Percentiles rank a stretch among this genome's conserved stretches.
Conservation (phyloP, 2,888 invertebrate species). For the Sussaba pulchella region DNA sequence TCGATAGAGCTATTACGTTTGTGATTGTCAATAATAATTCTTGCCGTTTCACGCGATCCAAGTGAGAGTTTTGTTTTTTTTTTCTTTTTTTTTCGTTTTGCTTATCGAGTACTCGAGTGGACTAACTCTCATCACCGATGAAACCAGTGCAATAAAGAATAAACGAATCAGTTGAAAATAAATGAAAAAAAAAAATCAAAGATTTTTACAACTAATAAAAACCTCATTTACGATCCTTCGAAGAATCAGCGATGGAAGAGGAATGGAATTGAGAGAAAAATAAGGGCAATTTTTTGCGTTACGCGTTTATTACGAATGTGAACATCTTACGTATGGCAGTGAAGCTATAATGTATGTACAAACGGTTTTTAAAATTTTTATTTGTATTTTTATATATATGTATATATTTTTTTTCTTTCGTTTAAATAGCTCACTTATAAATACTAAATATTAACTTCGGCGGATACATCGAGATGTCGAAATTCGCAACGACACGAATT, state of each 20-base stretch:
- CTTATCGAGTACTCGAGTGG: constrained; percentile 43
- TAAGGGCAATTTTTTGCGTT: constrained; percentile 3
- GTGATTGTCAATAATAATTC: constrained; percentile 72
- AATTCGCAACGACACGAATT: constrained; percentile 39
- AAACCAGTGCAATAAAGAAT: constrained; percentile 60
- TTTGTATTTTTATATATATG: not conserved
- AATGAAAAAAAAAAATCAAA: not conserved
- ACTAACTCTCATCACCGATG: constrained; percentile 27
- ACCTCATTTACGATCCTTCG: not conserved
- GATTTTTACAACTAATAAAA: not conserved
- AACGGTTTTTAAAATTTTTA: not conserved
- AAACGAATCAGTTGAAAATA: constrained; percentile 33
- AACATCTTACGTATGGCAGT: constrained; percentile 68
- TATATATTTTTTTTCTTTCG: not conserved
- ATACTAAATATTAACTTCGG: constrained; percentile 49
- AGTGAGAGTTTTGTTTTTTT: constrained; percentile 52
- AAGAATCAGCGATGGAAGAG: not conserved
- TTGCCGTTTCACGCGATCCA: constrained; percentile 73
- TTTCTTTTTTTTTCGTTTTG: constrained; percentile 49
- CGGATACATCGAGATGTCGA: constrained; percentile 28
- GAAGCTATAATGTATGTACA: constrained; percentile 63
- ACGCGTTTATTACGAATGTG: constrained; percentile 57
- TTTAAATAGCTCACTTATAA: constrained; percentile 62
- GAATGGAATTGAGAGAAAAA: not conserved
- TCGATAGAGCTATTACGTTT: constrained; percentile 57